Conservation (phyloP, 2,888 invertebrate species). For the Ceratothoa steindachneri region DNA sequence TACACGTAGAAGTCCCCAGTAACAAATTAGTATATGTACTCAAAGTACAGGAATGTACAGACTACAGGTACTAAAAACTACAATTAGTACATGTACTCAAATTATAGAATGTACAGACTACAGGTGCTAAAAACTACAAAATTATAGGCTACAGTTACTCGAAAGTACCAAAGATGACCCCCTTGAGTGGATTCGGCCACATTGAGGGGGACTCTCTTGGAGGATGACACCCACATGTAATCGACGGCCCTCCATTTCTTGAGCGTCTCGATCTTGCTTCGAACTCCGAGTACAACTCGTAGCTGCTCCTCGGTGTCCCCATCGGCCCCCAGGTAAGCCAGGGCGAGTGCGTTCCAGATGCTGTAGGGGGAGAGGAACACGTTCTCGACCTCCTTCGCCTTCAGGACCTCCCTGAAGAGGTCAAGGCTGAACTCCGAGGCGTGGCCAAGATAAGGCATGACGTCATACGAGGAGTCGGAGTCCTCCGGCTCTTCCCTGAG, state of each 20-base stretch:
- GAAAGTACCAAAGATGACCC: too few relatives aligned
- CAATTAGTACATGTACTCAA: too few relatives aligned
- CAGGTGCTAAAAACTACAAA: too few relatives aligned
- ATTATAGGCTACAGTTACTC: too few relatives aligned
- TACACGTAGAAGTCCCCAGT: too few relatives aligned
- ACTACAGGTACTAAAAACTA: too few relatives aligned
- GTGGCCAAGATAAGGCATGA: slow-evolving; percentile 24
- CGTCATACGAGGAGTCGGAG: background rate
- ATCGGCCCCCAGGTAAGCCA: slow-evolving; percentile 69
- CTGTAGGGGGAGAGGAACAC: slow-evolving; percentile 85
- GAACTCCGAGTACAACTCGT: slow-evolving; percentile 10
- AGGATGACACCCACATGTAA: slow-evolving; percentile 34
- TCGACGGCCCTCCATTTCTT: slow-evolving; percentile 39
- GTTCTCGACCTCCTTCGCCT: slow-evolving; percentile 55
- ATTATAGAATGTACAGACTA: too few relatives aligned
- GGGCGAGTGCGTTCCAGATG: slow-evolving; percentile 70
- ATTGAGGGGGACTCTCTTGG: too few relatives aligned
- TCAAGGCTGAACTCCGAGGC: slow-evolving; percentile 42
- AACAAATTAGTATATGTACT: too few relatives aligned
- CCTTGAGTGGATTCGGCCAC: too few relatives aligned
- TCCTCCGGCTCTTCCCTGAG: background rate
- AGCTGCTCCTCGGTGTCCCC: slow-evolving; percentile 32
- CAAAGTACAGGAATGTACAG: too few relatives aligned
- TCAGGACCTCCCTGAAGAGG: slow-evolving; percentile 33
- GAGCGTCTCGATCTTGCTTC: slow-evolving; percentile 30